Base-by-base conservation (phyloP, 2,888 invertebrate species). In the Coenonympha arcania region DNA sequence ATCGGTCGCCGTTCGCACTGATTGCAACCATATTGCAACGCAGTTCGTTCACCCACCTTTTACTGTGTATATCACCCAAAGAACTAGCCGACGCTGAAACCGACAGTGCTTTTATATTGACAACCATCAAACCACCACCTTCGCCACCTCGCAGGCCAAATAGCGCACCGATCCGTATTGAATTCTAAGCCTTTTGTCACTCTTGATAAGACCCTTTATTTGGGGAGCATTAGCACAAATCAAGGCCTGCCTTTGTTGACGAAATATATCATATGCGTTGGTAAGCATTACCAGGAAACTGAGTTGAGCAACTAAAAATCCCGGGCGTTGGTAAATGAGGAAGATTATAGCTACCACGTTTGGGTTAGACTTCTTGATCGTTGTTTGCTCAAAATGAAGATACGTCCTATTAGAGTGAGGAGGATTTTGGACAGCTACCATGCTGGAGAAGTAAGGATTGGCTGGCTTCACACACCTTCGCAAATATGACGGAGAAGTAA, bases 41-140 rank as follows among this genome's bases (percentile, higher is more conserved):
- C 57, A 64, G 71, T 74, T 73, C 72, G 69, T 73, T 76, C 72
- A 83, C 81, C 79, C 79, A 84, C 84, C 84, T 84, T 83, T 82
- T 78, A 78, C 78, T 80, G 75, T 79, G 66, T 73, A 69, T 77
- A 72, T 69, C 66, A 69, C 68, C 71, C 70, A 75, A 77, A 78
- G 75, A 80, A 86, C 85, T 85, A 83, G 77, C 76, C 61, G 63
- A 66, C 69, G 62, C 76, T 69, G 80, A 82, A 81, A 80, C 75
- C 75, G 78, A 81, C 78, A 77, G 79, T 79, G 79, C 77, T 76
- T 71, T 83, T 86, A 80, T 85, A 85, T 82, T 73, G 73, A 73
- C 74, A 71, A 63, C 64, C 62, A 69, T 72, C 73, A 77, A 76
- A 76, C 83, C 84, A 84, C 85, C 78, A 82, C 84, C 75, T 71